A percentile compares a stretch with the other conserved stretches of the same genome.
Conservation (phyloP, 2,888 invertebrate genomes). For the Mythimna impura region DNA sequence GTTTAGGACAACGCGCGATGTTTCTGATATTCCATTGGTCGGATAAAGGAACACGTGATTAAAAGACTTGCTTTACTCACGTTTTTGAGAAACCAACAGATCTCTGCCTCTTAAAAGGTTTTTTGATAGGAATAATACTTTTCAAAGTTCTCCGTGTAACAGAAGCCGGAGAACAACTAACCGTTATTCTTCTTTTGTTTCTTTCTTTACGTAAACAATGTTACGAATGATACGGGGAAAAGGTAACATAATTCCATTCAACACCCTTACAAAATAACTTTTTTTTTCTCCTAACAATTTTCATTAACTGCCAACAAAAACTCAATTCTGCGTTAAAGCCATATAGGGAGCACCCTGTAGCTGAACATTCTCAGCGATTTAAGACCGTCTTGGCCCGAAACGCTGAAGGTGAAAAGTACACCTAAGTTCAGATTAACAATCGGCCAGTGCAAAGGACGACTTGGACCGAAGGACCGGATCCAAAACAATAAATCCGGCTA, state of each 20-base stretch:
- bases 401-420: conserved; percentile 85
- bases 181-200: conserved; percentile 12
- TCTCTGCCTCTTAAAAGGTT: conserved; percentile 1
- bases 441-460: conserved; percentile 77
- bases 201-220: background rate
- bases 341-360: conserved; percentile 70
- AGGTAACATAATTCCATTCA: background rate
- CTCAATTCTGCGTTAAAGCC: conserved; percentile 42
- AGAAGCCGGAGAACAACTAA: conserved; percentile 31
- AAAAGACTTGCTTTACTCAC: conserved; percentile 19
- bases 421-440: conserved; percentile 88
- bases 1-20: conserved; percentile 25
- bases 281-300: background rate
- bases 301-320: conserved; percentile 21
- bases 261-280: conserved; percentile 3
- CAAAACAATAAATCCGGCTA: conserved; percentile 74
- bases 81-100: conserved; percentile 34
- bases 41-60: conserved; percentile 6
- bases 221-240: conserved; percentile 8
- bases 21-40: conserved; percentile 20
- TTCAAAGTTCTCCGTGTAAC: conserved; percentile 24
- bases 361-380: conserved; percentile 75
- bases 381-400: conserved; percentile 74
- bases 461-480: conserved; percentile 74
- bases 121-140: conserved; percentile 10